Percentiles rank a stretch among this genome's conserved stretches.
Evolutionary conservation across 2,888 invertebrate genomes (phyloP).

Genomic region (Apeira syringaria): DNA sequence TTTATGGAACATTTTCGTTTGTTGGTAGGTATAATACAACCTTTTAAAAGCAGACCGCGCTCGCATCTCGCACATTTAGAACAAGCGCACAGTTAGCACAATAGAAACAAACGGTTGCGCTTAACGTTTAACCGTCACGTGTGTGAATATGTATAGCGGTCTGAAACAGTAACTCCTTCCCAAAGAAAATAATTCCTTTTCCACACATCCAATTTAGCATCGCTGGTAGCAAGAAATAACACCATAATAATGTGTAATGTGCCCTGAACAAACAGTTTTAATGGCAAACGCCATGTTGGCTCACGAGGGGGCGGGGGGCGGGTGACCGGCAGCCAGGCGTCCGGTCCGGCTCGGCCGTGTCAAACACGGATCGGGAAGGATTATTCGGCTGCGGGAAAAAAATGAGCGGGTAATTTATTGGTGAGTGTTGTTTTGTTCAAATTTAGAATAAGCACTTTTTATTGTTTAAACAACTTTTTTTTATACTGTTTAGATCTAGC

Average conservation of each 20-base stretch:
- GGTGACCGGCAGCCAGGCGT: not conserved
- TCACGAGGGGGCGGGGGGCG: slow-evolving; percentile 15
- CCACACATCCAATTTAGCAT: slow-evolving; percentile 35
- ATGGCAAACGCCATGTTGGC: slow-evolving; percentile 63
- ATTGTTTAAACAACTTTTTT: no score
- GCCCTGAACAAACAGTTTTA: slow-evolving; percentile 72
- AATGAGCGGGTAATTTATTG: not conserved
- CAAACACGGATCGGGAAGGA: not conserved
- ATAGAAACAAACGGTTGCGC: no score
- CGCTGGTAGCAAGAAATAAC: slow-evolving; percentile 47
- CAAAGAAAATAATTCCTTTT: slow-evolving; percentile 12
- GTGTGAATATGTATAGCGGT: no score
- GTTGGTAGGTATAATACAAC: no score
- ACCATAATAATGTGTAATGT: slow-evolving; percentile 66
- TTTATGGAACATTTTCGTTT: no score
- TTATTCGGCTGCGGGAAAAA: not conserved
- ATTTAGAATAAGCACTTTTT: no score
- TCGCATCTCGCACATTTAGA: no score
- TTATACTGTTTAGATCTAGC: no score
- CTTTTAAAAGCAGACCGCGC: no score
- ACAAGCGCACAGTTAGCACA: no score
- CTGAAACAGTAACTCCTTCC: slow-evolving; percentile 5
- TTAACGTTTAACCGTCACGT: no score
- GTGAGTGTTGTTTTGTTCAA: not conserved
- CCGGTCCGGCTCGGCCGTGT: not conserved